A percentile compares a stretch with the other conserved stretches of the same genome.
Conservation (phyloP, 2,113 vertebrate species). For the Myotis davidii region DNA sequence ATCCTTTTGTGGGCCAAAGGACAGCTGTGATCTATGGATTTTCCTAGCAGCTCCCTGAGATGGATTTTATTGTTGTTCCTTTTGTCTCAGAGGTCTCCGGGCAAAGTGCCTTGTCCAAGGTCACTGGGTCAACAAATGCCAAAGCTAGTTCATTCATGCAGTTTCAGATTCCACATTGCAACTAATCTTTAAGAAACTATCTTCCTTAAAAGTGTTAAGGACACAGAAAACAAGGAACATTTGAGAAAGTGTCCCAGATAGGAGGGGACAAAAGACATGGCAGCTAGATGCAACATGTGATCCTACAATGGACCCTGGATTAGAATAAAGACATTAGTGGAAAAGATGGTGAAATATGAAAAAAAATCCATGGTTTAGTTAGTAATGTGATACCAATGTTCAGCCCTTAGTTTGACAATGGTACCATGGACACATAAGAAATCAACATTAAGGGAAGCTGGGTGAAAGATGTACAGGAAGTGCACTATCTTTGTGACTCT, state of each 20-base stretch:
- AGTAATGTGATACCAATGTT: background rate
- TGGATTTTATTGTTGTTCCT: background rate
- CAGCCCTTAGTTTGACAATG: background rate
- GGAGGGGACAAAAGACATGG: background rate
- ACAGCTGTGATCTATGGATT: background rate
- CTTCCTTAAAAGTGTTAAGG: background rate
- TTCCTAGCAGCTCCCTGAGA: background rate
- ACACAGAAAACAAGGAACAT: background rate
- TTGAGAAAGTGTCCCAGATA: background rate
- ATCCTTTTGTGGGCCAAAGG: background rate
- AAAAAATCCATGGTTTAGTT: background rate
- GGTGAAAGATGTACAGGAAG: background rate
- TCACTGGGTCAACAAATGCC: background rate
- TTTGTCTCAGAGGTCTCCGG: background rate
- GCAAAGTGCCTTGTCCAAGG: background rate
- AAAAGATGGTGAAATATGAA: background rate
- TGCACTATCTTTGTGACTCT: background rate
- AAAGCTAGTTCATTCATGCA: background rate
- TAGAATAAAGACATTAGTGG: background rate
- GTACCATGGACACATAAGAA: background rate
- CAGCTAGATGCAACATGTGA: background rate
- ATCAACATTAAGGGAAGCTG: background rate
- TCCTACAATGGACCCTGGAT: background rate
- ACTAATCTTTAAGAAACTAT: background rate
- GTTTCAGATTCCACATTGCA: background rate